Percentiles rank a stretch among this genome's conserved stretches.
These are phyloP conservation scores for Callipepla squamata DNA, from an alignment of 2,113 vertebrate species.

Conservation along the genomic window DNA sequence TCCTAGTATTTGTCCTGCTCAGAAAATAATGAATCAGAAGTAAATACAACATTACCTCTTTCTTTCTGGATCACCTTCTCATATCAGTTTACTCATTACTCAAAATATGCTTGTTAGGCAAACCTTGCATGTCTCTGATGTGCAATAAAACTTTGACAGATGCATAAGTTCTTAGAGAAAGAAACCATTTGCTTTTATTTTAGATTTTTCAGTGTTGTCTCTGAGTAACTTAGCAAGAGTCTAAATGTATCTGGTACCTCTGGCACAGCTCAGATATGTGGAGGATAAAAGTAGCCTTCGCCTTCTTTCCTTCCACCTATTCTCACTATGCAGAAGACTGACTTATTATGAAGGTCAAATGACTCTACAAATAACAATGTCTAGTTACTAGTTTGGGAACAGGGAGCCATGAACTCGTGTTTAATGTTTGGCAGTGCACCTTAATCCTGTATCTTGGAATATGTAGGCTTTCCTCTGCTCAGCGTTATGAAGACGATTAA, in stretches of 20 bases:
- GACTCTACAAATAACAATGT: neutral
- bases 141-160: neutral
- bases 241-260: neutral
- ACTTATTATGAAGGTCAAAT: neutral
- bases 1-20: neutral
- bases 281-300: slow-evolving; percentile 4
- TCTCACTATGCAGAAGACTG: slow-evolving; percentile 28
- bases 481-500: neutral
- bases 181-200: slow-evolving; percentile 10
- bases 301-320: slow-evolving; percentile 14
- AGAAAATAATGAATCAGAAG: neutral
- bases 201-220: neutral
- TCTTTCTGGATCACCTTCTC: slow-evolving; percentile 37
- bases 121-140: neutral
- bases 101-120: slow-evolving; percentile 12
- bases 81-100: slow-evolving; percentile 40
- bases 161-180: neutral
- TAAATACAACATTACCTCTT: neutral
- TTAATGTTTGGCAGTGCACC: neutral
- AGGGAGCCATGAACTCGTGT: neutral
- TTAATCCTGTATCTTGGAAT: neutral
- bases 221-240: neutral
- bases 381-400: neutral
- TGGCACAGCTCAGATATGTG: neutral
- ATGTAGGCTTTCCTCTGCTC: neutral